Base-by-base conservation (phyloP, 2,888 invertebrate genomes). In the Sminthurides aquaticus region DNA sequence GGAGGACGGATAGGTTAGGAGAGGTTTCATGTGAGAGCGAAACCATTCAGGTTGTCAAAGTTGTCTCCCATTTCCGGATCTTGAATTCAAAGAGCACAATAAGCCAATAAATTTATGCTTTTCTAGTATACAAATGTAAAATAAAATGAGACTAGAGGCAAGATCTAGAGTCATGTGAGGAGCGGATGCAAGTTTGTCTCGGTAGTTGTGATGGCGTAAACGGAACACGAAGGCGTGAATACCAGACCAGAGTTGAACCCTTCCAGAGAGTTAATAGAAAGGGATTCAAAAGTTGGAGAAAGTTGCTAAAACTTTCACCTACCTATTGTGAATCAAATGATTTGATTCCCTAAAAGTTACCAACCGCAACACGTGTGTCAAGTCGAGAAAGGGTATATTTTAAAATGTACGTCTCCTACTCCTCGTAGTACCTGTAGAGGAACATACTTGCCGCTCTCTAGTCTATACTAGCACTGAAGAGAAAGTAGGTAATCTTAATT, bases 51-150 rank as follows among this genome's bases (percentile, higher is more conserved):
- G 8, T 11, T 34, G 43, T 34, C 43, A 34, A 15, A 52, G 52
- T 20, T 52, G 52, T 52, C 52, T 20, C 20, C 18, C 52, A 52
- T 22, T 20, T 20, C 3, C 5, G 22, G 5, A 52, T 52, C 52
- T 52, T 5, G 22, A 52, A 52, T 52, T 52, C 52, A 52, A 20
- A 8, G 22, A 52, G 52, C 22, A 52, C 52, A 22, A 52, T 52
- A 52, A 52, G 22, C 52, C 20, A 52, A 52, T 52, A 52, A 52
- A 52, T 52, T 52, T 52, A 52, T 52, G 52, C 52, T 18, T 52
- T 52, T 8, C 52, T 20, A 8, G 22, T 22, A 52, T 20, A 52
- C 52, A 22, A 52, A 20, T 52, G 43, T 34, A 15, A 34, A 34
- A 34, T 11, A 11, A 34, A 34, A 34, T 34, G 43, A 34, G 43